These are phyloP conservation scores for Mus spicilegus DNA, from an alignment of 2,113 vertebrate genomes.

Conservation along the genomic window DNA sequence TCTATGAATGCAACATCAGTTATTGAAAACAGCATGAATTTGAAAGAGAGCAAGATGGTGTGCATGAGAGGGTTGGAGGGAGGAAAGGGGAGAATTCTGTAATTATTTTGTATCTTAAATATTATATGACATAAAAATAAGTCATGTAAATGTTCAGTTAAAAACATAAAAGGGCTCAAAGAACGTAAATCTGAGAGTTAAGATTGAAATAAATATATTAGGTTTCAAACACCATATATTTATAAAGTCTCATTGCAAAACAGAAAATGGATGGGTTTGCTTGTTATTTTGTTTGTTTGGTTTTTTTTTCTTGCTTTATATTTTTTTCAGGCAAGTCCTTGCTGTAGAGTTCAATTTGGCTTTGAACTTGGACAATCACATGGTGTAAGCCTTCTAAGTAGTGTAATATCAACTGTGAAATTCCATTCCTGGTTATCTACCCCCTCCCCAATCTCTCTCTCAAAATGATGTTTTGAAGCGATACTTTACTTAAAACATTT, in stretches of 20 bases:
- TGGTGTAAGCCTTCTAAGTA: background rate
- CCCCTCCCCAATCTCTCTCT: background rate
- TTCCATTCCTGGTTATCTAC: background rate
- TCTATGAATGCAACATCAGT: background rate
- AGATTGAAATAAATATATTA: background rate
- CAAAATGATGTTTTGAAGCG: background rate
- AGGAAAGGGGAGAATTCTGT: background rate
- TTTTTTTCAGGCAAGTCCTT: background rate
- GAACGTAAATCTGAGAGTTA: background rate
- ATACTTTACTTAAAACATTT: background rate
- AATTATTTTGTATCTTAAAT: background rate
- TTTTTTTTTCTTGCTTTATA: background rate
- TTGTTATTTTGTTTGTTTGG: background rate
- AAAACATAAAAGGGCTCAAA: background rate
- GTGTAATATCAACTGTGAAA: background rate
- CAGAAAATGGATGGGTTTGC: background rate
- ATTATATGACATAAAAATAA: background rate
- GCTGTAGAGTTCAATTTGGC: background rate
- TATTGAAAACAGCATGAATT: background rate
- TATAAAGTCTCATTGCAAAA: background rate
- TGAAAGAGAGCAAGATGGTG: background rate
- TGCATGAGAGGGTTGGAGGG: background rate
- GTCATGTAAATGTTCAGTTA: constrained; percentile 19
- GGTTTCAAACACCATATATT: background rate
- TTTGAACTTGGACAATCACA: background rate